Evolutionary conservation across 1,140 invertebrate species (phyloP).

Genomic region (Pseudomyrmex cubaensis): DNA sequence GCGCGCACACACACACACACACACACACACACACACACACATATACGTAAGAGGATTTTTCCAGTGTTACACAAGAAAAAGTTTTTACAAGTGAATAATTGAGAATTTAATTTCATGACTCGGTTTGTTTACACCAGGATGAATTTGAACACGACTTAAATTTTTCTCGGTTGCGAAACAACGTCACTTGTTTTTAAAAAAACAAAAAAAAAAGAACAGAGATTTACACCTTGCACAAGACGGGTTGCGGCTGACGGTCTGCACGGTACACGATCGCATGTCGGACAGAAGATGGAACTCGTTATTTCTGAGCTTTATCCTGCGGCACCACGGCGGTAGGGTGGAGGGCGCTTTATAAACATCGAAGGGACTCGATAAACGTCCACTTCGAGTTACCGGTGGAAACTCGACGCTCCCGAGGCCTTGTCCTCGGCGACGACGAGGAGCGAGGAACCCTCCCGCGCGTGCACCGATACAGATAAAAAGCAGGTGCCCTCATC

Average conservation of each 20-base stretch:
- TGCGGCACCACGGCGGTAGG: slow-evolving; percentile 44
- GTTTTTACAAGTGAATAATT: neutral
- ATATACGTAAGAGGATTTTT: neutral
- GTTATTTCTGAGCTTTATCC: slow-evolving; percentile 77
- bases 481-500: neutral
- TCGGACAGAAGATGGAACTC: slow-evolving; percentile 76
- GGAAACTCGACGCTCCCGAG: slow-evolving; percentile 42
- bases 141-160: neutral
- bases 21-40: no score
- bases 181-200: slow-evolving; percentile 26
- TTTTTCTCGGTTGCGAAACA: neutral
- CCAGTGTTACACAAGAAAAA: neutral
- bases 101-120: neutral
- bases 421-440: slow-evolving; percentile 26
- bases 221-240: slow-evolving; percentile 25
- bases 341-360: slow-evolving; percentile 71
- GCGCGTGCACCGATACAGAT: neutral
- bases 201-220: no score
- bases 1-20: no score
- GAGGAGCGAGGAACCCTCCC: neutral
- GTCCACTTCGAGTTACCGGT: slow-evolving; percentile 51
- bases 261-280: slow-evolving; percentile 66
- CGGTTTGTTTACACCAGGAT: neutral
- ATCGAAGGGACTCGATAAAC: slow-evolving; percentile 69
- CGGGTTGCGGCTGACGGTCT: slow-evolving; percentile 48